These are phyloP conservation scores for Drosophila tripunctata DNA, from an alignment of 2,888 invertebrate genomes.

Conservation along the genomic window DNA sequence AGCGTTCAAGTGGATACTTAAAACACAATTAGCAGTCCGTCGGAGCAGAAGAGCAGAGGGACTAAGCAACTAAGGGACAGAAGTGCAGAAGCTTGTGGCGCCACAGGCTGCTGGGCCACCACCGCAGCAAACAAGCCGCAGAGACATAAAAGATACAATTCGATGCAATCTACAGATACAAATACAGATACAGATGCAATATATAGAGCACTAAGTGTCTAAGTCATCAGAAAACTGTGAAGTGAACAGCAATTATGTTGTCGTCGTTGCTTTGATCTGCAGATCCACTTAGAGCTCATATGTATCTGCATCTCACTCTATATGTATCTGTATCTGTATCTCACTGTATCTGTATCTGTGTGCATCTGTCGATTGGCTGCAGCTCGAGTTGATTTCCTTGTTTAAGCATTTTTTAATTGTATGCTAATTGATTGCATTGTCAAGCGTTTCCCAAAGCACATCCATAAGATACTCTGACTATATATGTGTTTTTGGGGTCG, in stretches of 20 bases:
- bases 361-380: constrained; percentile 17
- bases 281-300: constrained; percentile 57
- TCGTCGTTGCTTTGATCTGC: constrained; percentile 79
- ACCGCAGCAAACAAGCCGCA: constrained; percentile 51
- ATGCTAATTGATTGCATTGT: constrained; percentile 78
- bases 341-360: neutral
- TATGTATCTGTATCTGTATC: neutral
- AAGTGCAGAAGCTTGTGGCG: constrained; percentile 46
- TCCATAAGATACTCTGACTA: constrained; percentile 38
- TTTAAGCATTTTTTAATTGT: constrained; percentile 77
- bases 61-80: no score
- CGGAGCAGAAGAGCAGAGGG: no score
- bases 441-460: constrained; percentile 31
- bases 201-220: constrained; percentile 45
- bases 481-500: constrained; percentile 35
- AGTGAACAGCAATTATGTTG: constrained; percentile 81
- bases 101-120: constrained; percentile 49
- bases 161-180: constrained; percentile 29
- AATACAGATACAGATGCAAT: constrained; percentile 11
- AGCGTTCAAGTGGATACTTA: constrained; percentile 68
- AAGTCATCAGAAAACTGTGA: constrained; percentile 75
- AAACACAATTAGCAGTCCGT: constrained; percentile 70
- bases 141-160: constrained; percentile 52
- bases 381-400: constrained; percentile 69
- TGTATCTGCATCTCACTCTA: constrained; percentile 14